Base-by-base conservation (phyloP, 2,888 invertebrate species). In the Geotrupes spiniger region DNA sequence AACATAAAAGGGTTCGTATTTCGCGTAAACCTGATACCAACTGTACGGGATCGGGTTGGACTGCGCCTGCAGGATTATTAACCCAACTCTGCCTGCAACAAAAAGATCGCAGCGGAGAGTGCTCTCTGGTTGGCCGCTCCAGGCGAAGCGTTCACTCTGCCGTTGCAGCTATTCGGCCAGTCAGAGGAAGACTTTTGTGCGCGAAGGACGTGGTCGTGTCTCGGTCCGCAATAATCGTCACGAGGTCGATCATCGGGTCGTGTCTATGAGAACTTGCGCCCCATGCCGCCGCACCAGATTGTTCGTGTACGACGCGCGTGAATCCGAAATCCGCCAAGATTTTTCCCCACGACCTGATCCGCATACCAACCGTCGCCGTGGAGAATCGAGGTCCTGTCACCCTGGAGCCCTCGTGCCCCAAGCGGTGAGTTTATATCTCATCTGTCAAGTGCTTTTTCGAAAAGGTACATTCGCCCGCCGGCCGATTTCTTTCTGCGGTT, bases 351-450 rank as follows among this genome's bases (percentile, higher is more conserved):
- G 63, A 65, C 52, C 49, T 65, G 46, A 61, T 63, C 45, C 63
- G 64, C 37, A 33, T 33, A 33, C 33, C 33, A 15, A 33, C 33
- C 14, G 59, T 63, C 62, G 59, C 62, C 57, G 62, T 64, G 66
- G 65, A 66, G 57, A 63, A 62, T 60, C 59, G 66, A 57, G 62
- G 60, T 44, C 55, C 64, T 44, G 57, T 61, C 67, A 66, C 66
- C 61, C 71, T 73, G 71, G 72, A 72, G 68, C 62, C 71, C 58
- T 63, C 70, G 65, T 70, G 69, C 65, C 69, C 68, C 54, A 72
- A 71, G 63, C 61, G 72, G 71, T 70, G 55, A 64, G 66, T 57
- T 51, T 41, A 12, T 41, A 33, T 33, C 62, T 63, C 62, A 33
- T 33, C 33, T 33, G 33, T 33, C 33, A 33, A 33, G 14, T 33